phyloP scores from a whole-genome alignment of 2,888 invertebrate species.

The Dicycla oo region DNA sequence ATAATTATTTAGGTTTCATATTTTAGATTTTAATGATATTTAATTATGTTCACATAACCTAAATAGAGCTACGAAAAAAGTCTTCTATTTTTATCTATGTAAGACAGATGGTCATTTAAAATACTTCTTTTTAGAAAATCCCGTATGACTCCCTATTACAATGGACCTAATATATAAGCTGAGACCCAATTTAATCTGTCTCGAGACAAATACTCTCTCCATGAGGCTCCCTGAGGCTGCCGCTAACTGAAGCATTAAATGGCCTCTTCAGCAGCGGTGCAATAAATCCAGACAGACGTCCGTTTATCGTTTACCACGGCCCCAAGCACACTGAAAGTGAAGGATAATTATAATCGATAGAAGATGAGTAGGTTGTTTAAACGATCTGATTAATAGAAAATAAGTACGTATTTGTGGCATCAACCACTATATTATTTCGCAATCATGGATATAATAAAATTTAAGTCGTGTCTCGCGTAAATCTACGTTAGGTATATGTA shows the following conservation, averaged over 20 bases:
- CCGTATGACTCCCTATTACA: slow-evolving; percentile 1
- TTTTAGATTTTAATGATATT: no score
- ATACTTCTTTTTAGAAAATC: not conserved
- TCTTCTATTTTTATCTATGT: not conserved
- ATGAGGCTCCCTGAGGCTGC: slow-evolving; percentile 7
- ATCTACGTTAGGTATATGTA: not conserved
- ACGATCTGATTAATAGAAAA: not conserved
- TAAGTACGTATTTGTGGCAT: not conserved
- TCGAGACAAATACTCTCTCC: slow-evolving; percentile 30
- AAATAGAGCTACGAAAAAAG: not conserved
- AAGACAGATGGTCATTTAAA: not conserved
- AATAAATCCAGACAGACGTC: slow-evolving; percentile 40
- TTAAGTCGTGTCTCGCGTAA: not conserved
- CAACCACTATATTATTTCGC: no score
- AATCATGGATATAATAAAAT: not conserved
- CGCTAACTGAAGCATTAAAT: slow-evolving; percentile 55
- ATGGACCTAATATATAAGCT: slow-evolving; percentile 34
- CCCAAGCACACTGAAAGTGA: slow-evolving; percentile 7
- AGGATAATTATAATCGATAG: not conserved
- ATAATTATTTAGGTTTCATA: not conserved
- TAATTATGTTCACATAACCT: not conserved
- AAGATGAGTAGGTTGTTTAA: not conserved
- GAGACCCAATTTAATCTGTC: slow-evolving; percentile 33
- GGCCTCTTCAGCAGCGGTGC: slow-evolving; percentile 43
- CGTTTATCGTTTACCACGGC: slow-evolving; percentile 27